Conservation (phyloP, 2,888 invertebrate species). For the Drosophila subsilvestris region DNA sequence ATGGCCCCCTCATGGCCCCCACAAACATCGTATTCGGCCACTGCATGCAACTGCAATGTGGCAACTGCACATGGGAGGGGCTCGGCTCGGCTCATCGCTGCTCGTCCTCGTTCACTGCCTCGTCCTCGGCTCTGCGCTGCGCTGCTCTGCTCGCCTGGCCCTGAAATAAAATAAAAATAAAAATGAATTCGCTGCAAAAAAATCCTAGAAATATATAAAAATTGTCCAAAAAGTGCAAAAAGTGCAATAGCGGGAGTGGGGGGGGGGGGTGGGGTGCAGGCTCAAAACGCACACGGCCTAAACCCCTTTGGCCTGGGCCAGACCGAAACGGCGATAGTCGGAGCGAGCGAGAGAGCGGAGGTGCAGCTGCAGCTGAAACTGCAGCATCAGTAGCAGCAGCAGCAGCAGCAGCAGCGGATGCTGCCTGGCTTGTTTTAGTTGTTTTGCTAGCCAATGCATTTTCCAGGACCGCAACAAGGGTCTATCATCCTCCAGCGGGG, state of each 20-base stretch:
- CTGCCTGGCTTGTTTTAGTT: conserved; percentile 59
- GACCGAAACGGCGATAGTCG: conserved; percentile 27
- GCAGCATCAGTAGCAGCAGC: conserved; percentile 24
- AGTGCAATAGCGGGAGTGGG: not conserved
- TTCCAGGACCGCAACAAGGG: conserved; percentile 60
- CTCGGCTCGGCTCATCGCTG: conserved; percentile 13
- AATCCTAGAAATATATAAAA: conserved; percentile 51
- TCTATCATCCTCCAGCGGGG: not conserved
- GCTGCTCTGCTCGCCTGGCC: conserved; percentile 24
- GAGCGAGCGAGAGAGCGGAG: conserved; percentile 30
- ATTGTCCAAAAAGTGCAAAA: conserved; percentile 47
- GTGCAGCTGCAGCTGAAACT: conserved; percentile 18
- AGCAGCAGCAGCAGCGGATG: conserved; percentile 24
- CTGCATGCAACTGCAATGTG: conserved; percentile 5
- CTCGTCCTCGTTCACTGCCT: not conserved
- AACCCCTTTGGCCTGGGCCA: conserved; percentile 22
- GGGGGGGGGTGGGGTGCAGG: conserved; percentile 4
- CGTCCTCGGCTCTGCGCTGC: conserved; percentile 18
- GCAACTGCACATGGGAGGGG: conserved; percentile 25
- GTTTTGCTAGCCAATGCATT: conserved; percentile 77
- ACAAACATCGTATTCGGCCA: not conserved
- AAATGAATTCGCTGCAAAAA: conserved; percentile 32
- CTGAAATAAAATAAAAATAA: conserved; percentile 40
- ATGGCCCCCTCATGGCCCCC: conserved; percentile 2
- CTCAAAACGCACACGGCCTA: conserved; percentile 42